A percentile compares a stretch with the other conserved stretches of the same genome.
phyloP scores from a whole-genome alignment of 2,888 invertebrate genomes.

The Cordilura impudica region DNA sequence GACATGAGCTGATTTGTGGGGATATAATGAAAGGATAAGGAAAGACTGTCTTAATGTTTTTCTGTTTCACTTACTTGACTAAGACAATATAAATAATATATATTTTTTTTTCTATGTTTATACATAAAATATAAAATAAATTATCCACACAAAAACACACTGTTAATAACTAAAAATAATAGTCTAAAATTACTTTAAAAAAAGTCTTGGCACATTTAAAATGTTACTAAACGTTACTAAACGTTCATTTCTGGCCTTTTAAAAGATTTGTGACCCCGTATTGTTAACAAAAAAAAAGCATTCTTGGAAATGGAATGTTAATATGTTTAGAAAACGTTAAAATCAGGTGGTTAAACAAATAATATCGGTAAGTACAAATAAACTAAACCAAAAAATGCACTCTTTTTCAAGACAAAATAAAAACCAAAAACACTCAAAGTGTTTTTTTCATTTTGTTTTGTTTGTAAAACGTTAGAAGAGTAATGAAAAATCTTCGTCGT shows the following conservation, averaged over 20 bases:
- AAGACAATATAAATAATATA: constrained; percentile 41
- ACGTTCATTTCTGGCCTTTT: constrained; percentile 43
- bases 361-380: constrained; percentile 47
- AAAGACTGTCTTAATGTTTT: constrained; percentile 57
- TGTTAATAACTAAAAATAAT: constrained; percentile 40
- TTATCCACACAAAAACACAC: constrained; percentile 58
- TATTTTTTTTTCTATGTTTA: constrained; percentile 10
- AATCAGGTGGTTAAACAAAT: constrained; percentile 24
- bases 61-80: constrained; percentile 46
- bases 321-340: constrained; percentile 15
- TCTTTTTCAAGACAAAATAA: constrained; percentile 40
- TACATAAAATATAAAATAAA: constrained; percentile 48
- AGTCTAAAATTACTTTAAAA: constrained; percentile 35
- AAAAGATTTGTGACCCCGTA: constrained; percentile 52
- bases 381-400: constrained; percentile 40
- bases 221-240: constrained; percentile 34
- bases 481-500: constrained; percentile 72
- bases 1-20: not conserved
- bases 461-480: constrained; percentile 63
- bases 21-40: constrained; percentile 1
- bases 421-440: not conserved
- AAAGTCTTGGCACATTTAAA: constrained; percentile 60
- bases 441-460: constrained; percentile 40
- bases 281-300: constrained; percentile 16
- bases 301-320: constrained; percentile 50